Percentiles rank a stretch among this genome's conserved stretches.
These are phyloP conservation scores for Diadophis punctatus DNA, from an alignment of 2,113 vertebrate genomes.

Conservation along the genomic window DNA sequence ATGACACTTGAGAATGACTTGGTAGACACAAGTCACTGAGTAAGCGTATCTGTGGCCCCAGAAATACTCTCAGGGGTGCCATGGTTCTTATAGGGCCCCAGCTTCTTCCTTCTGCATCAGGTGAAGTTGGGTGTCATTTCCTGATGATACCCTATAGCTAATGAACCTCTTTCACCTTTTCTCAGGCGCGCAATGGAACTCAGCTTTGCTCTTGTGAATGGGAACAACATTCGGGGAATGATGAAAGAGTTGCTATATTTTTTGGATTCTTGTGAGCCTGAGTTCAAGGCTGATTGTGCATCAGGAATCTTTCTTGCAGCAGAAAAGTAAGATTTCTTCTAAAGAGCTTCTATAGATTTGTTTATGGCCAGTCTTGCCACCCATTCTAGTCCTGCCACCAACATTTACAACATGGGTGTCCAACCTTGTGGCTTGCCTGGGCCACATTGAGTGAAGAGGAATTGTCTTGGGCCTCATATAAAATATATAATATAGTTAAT, in stretches of 20 bases:
- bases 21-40: conserved; percentile 70
- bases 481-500: not conserved
- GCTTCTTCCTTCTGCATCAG: not conserved
- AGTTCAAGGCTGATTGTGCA: conserved; percentile 98
- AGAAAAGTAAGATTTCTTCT: conserved; percentile 84
- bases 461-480: not conserved
- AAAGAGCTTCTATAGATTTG: conserved; percentile 14
- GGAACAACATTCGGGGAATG: conserved; percentile 98
- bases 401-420: not conserved
- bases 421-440: not conserved
- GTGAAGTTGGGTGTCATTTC: not conserved
- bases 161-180: conserved; percentile 9
- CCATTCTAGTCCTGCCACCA: not conserved
- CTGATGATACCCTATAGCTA: not conserved
- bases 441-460: not conserved
- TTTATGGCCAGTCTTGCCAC: too few relatives aligned
- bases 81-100: too few relatives aligned
- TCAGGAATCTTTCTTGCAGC: conserved; percentile 97
- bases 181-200: conserved; percentile 96
- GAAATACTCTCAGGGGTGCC: not conserved
- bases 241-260: conserved; percentile 99
- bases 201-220: conserved; percentile 97
- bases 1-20: conserved; percentile 77
- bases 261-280: conserved; percentile 96
- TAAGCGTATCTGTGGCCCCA: conserved; percentile 43